Evolutionary conservation across 2,797 vertebrate species (phyloP).

Genomic region (Myripristis murdjan): DNA sequence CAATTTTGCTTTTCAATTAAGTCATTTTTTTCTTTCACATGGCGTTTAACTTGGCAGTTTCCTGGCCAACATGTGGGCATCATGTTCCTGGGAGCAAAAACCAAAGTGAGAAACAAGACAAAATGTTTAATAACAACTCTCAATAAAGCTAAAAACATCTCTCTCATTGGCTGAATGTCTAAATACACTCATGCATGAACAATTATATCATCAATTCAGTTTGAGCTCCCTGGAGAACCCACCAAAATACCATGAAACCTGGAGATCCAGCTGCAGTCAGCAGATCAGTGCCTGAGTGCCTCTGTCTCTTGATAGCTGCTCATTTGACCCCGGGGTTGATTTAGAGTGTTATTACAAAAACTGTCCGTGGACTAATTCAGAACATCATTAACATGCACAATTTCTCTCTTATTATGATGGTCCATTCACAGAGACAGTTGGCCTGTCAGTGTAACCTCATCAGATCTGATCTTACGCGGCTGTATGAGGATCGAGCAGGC

Average conservation of each 20-base stretch:
- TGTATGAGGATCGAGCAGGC: background rate
- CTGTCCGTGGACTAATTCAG: background rate
- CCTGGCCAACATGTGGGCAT: too few relatives aligned
- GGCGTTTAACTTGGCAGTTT: too few relatives aligned
- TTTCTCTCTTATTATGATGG: conserved; percentile 13
- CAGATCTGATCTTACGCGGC: background rate
- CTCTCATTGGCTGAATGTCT: too few relatives aligned
- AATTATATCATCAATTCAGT: too few relatives aligned
- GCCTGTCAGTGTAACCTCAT: conserved; percentile 59
- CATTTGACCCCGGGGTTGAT: conserved; percentile 23
- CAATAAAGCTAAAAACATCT: too few relatives aligned
- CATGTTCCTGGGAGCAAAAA: too few relatives aligned
- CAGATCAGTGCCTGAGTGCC: conserved; percentile 20
- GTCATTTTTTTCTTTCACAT: too few relatives aligned
- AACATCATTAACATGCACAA: conserved; percentile 22
- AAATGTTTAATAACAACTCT: too few relatives aligned
- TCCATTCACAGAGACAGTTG: conserved; percentile 27
- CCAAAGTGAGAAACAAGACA: too few relatives aligned
- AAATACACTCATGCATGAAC: too few relatives aligned
- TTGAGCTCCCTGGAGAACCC: background rate
- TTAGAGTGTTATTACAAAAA: conserved; percentile 11
- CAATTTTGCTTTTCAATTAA: too few relatives aligned
- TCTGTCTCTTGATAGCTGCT: background rate
- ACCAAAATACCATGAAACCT: background rate
- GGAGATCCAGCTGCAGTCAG: background rate